Conservation (phyloP, 2,888 invertebrate species). For the Lacanobia wlatinum region DNA sequence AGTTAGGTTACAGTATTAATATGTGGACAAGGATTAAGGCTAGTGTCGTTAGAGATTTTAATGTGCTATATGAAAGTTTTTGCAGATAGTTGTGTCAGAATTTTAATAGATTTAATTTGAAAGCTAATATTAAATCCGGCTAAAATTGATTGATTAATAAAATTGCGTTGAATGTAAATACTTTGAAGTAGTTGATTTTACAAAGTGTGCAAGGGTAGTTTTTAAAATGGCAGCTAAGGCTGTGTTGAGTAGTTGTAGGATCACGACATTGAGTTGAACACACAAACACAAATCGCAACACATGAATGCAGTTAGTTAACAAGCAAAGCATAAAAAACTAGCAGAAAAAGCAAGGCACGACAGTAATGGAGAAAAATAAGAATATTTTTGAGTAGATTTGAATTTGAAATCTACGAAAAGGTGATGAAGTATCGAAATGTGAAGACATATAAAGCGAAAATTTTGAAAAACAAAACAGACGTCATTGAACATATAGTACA, state of each 20-base stretch:
- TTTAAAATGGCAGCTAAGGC: slow-evolving; percentile 37
- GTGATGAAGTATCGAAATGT: slow-evolving; percentile 39
- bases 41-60: slow-evolving; percentile 34
- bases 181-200: slow-evolving; percentile 7
- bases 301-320: slow-evolving; percentile 78
- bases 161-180: neutral
- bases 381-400: neutral
- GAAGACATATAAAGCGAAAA: slow-evolving; percentile 56
- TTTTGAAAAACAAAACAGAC: slow-evolving; percentile 46
- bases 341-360: slow-evolving; percentile 52
- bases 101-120: slow-evolving; percentile 32
- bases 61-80: slow-evolving; percentile 36
- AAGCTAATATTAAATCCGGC: slow-evolving; percentile 20
- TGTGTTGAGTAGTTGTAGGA: slow-evolving; percentile 48
- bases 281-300: slow-evolving; percentile 90
- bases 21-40: slow-evolving; percentile 2
- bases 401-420: slow-evolving; percentile 15
- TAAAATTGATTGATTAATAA: neutral
- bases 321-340: slow-evolving; percentile 75
- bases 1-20: slow-evolving; percentile 53
- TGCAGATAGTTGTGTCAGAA: slow-evolving; percentile 23
- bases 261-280: slow-evolving; percentile 77
- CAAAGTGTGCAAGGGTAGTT: slow-evolving; percentile 39
- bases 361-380: slow-evolving; percentile 22
- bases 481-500: slow-evolving; percentile 77